A percentile compares a stretch with the other conserved stretches of the same genome.
phyloP scores from a whole-genome alignment of 2,113 vertebrate species.

The Bothrops jararaca region DNA sequence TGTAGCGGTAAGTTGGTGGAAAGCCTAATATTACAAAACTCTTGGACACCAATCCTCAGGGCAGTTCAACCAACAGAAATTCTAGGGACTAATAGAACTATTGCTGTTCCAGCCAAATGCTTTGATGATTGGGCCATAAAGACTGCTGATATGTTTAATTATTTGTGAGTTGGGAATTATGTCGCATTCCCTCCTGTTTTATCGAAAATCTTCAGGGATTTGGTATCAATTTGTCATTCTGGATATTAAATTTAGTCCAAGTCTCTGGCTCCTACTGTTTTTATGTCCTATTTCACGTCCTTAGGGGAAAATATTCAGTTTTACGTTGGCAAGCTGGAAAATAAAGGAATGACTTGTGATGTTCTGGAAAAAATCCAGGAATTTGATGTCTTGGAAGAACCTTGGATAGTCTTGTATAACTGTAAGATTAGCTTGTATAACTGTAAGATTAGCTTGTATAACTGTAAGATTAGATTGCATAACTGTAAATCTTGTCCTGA shows the following conservation, averaged over 20 bases:
- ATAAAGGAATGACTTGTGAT: background rate
- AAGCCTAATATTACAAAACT: background rate
- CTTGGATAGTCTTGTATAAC: background rate
- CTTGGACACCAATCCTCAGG: background rate
- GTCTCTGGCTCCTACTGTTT: background rate
- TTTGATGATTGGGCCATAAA: background rate
- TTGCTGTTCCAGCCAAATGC: background rate
- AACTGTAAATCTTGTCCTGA: background rate
- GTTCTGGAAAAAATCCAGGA: background rate
- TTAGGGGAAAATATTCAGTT: background rate
- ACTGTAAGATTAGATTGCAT: background rate
- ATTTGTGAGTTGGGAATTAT: background rate
- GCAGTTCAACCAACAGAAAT: background rate
- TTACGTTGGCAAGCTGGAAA: background rate
- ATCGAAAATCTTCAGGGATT: background rate
- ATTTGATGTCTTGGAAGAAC: constrained; percentile 6
- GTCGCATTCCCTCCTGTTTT: background rate
- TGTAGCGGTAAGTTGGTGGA: background rate
- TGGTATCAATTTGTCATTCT: background rate
- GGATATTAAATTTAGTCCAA: background rate
- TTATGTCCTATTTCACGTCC: background rate
- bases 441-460: background rate
- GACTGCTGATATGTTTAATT: background rate
- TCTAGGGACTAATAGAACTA: background rate
- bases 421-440: too few species aligned